Conservation (phyloP, 2,888 invertebrate genomes). For the Priapulus caudatus region DNA sequence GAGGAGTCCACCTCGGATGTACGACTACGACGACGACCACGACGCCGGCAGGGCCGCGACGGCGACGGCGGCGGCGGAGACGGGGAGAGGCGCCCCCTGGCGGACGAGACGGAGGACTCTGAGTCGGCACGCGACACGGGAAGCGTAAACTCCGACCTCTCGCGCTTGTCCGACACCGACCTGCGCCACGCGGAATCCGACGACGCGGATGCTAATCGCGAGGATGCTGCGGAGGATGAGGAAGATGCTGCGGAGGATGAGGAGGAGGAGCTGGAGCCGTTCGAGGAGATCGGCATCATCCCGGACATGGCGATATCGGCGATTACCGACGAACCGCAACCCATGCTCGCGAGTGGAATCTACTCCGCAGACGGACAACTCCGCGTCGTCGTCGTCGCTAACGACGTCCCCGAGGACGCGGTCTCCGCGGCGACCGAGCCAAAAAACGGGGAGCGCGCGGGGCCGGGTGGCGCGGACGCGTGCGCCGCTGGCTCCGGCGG, state of each 20-base stretch:
- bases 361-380: not conserved
- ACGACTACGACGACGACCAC: not conserved
- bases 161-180: not conserved
- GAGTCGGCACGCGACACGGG: not conserved
- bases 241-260: too few relatives aligned
- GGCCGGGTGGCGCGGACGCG: not conserved
- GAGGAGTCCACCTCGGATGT: not conserved
- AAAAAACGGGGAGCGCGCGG: not conserved
- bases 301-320: not conserved
- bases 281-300: not conserved
- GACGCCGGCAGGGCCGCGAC: not conserved
- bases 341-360: not conserved
- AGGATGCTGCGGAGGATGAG: too few relatives aligned
- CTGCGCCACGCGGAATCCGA: not conserved
- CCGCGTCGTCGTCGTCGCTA: not conserved
- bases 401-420: not conserved
- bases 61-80: not conserved
- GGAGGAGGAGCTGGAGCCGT: not conserved
- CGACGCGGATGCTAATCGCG: too few relatives aligned
- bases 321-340: not conserved
- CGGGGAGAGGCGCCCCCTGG: too few relatives aligned
- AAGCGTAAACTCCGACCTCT: not conserved
- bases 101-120: not conserved
- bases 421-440: not conserved
- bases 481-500: not conserved